A percentile compares a stretch with the other conserved stretches of the same genome.
Evolutionary conservation across 2,113 vertebrate genomes (phyloP).

Genomic region (Larimichthys polyactis): DNA sequence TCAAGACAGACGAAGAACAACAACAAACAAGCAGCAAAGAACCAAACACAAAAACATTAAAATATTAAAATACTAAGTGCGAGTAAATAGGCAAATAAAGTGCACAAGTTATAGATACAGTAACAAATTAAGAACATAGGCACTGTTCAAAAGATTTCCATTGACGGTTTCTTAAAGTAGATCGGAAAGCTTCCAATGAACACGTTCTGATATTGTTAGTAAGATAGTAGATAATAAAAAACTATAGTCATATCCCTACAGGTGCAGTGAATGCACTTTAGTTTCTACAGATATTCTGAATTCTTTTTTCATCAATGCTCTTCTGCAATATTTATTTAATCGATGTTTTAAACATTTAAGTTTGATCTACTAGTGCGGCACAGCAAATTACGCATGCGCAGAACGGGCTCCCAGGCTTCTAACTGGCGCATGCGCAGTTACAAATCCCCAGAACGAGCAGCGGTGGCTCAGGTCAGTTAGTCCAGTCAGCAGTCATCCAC

Average conservation of each 20-base stretch:
- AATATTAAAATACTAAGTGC: too few species aligned
- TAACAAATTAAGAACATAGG: too few species aligned
- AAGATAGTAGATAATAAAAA: background rate
- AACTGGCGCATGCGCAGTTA: conserved; percentile 79
- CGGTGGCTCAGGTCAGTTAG: conserved; percentile 70
- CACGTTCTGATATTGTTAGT: too few species aligned
- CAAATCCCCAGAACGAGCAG: conserved; percentile 72
- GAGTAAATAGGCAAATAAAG: too few species aligned
- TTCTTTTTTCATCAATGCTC: background rate
- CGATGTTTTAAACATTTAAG: background rate
- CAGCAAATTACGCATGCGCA: conserved; percentile 71
- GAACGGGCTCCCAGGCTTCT: conserved; percentile 15
- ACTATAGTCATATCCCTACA: background rate
- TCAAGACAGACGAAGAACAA: too few species aligned
- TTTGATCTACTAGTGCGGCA: conserved; percentile 9
- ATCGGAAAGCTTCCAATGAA: too few species aligned
- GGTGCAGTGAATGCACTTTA: background rate
- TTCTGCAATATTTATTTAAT: background rate
- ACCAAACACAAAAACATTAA: too few species aligned
- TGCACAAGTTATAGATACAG: too few species aligned
- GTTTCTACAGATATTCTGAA: background rate
- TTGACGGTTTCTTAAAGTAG: too few species aligned
- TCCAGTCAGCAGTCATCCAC: conserved; percentile 78
- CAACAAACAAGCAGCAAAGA: too few species aligned
- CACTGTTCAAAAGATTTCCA: too few species aligned